These are phyloP conservation scores for Henricia sp. DNA, from an alignment of 53 echinoderm and acorn worm genomes.

Conservation along the genomic window DNA sequence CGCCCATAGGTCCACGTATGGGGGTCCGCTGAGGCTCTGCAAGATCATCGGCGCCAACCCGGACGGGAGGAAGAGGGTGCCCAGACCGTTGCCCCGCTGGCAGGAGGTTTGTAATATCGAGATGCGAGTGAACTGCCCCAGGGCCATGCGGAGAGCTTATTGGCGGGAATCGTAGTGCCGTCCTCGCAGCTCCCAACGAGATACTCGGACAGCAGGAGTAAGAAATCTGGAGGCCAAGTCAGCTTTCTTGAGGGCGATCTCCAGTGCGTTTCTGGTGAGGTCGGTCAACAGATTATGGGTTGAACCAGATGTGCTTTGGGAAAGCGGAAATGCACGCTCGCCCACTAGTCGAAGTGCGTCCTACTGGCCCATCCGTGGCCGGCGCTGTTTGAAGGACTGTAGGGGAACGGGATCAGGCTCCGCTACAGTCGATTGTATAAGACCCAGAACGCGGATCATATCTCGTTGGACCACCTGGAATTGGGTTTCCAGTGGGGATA, in stretches of 20 bases:
- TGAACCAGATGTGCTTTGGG: not conserved
- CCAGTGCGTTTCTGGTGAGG: not conserved
- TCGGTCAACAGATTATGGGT: not conserved
- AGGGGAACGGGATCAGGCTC: not conserved
- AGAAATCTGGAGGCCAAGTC: conserved; percentile 3
- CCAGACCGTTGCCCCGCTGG: not conserved
- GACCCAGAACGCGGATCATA: conserved; percentile 1
- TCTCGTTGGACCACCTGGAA: conserved; percentile 1
- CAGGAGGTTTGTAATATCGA: not conserved
- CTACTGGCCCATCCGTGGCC: not conserved
- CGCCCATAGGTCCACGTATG: conserved; percentile 1
- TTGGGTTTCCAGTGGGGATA: conserved; percentile 2
- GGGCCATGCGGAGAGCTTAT: not conserved
- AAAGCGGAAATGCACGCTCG: not conserved
- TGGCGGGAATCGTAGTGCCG: not conserved
- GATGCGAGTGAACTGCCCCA: not conserved
- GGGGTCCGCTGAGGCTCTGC: not conserved
- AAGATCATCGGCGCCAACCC: not conserved
- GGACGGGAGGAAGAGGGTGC: conserved; percentile 15
- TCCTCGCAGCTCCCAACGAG: not conserved
- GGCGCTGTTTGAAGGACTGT: conserved; percentile 6
- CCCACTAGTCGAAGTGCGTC: not conserved
- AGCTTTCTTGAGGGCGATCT: not conserved
- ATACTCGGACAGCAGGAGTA: conserved; percentile 12
- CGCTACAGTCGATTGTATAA: not conserved